These are phyloP conservation scores for Ridgeia piscesae DNA, from an alignment of 1,140 invertebrate genomes.

Conservation along the genomic window DNA sequence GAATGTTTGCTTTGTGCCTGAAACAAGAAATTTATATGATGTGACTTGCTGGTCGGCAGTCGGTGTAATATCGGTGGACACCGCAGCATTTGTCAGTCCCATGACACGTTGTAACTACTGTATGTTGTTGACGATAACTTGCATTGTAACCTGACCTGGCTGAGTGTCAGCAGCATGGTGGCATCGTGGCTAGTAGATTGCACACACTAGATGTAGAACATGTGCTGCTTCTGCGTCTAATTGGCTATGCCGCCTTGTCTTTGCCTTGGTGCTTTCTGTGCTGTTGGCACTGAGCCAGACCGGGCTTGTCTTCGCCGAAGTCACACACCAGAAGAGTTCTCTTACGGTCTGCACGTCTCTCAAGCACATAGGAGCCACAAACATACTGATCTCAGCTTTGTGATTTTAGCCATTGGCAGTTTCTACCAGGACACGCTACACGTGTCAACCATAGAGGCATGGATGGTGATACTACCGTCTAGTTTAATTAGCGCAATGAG, in stretches of 20 bases:
- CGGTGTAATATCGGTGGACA: not conserved
- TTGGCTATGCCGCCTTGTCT: not conserved
- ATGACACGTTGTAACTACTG: not conserved
- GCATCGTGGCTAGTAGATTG: not conserved
- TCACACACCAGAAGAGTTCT: not conserved
- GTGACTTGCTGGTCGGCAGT: not conserved
- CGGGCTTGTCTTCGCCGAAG: not conserved
- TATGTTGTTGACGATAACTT: not conserved
- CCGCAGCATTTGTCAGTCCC: not conserved
- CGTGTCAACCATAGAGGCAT: not conserved
- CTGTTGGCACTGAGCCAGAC: not conserved
- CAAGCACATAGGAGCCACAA: not conserved
- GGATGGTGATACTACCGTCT: not conserved
- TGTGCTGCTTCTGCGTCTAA: not conserved
- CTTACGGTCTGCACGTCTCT: not conserved
- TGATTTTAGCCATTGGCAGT: not conserved
- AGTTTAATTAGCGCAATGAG: not conserved
- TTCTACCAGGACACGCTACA: not conserved
- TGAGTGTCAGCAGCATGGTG: not conserved
- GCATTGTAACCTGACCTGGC: not conserved
- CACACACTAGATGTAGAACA: not conserved
- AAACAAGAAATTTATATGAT: not conserved
- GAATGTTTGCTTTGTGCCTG: not conserved
- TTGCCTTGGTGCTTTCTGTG: not conserved
- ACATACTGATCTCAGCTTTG: not conserved